Conservation (phyloP, 2,888 invertebrate species). For the Myathropa florea region DNA sequence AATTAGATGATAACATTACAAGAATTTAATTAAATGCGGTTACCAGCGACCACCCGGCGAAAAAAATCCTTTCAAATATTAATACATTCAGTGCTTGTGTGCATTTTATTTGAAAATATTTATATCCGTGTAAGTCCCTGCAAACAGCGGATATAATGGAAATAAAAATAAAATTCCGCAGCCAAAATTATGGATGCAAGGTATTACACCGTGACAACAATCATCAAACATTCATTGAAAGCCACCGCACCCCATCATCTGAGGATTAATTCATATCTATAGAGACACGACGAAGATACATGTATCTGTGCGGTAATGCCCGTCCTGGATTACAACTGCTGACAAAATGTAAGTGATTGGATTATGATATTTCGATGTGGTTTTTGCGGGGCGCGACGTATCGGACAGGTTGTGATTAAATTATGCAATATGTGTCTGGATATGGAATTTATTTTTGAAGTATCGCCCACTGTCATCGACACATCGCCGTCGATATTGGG, state of each 20-base stretch:
- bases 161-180: neutral
- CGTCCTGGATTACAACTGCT: conserved; percentile 57
- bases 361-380: conserved; percentile 60
- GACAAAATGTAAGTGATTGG: conserved; percentile 67
- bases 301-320: neutral
- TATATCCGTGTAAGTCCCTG: too few relatives aligned
- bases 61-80: neutral
- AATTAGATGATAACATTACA: conserved; percentile 6
- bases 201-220: conserved; percentile 8
- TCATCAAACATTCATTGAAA: conserved; percentile 20
- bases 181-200: neutral
- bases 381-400: neutral
- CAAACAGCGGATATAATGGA: neutral
- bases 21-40: conserved; percentile 28
- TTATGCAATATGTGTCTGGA: conserved; percentile 27
- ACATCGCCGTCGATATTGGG: neutral
- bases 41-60: neutral
- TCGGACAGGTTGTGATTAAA: conserved; percentile 29
- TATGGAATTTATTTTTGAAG: neutral
- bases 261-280: conserved; percentile 29
- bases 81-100: neutral
- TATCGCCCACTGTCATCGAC: neutral
- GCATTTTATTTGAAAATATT: neutral
- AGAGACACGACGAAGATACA: neutral
- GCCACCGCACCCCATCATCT: neutral